phyloP scores from a whole-genome alignment of 2,113 vertebrate species.

The Phasianus colchicus region DNA sequence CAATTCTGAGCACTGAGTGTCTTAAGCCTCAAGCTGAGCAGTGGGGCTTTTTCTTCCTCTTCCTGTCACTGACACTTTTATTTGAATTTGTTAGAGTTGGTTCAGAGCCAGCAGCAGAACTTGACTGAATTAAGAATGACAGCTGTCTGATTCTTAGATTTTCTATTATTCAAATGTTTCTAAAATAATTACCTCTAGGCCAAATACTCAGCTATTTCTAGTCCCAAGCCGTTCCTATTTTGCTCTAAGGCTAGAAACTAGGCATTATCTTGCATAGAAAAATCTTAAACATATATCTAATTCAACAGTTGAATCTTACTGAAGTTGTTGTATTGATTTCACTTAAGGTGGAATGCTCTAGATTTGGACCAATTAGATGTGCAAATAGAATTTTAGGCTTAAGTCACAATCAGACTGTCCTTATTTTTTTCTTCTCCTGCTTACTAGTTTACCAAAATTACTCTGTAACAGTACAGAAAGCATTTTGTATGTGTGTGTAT shows the following conservation, averaged over 20 bases:
- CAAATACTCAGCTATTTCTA: not conserved
- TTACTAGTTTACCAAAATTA: not conserved
- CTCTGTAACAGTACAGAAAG: not conserved
- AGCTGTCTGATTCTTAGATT: not conserved
- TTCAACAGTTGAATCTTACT: not conserved
- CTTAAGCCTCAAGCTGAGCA: not conserved
- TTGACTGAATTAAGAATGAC: constrained; percentile 8
- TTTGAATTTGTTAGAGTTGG: not conserved
- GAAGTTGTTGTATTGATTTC: not conserved
- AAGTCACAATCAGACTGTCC: not conserved
- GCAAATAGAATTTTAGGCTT: not conserved
- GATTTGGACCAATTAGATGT: not conserved
- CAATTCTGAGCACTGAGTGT: not conserved
- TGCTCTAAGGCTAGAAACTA: not conserved
- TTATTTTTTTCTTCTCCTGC: not conserved
- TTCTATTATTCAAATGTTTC: not conserved
- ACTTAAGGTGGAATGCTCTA: not conserved
- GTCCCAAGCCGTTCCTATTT: not conserved
- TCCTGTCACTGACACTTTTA: not conserved
- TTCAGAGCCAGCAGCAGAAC: not conserved
- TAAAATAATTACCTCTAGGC: not conserved
- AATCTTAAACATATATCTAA: not conserved
- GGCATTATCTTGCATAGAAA: not conserved
- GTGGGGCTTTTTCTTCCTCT: not conserved
- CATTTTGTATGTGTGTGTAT: not conserved